Base-by-base conservation (phyloP, 2,888 invertebrate genomes). In the Drosophila mulleri region DNA sequence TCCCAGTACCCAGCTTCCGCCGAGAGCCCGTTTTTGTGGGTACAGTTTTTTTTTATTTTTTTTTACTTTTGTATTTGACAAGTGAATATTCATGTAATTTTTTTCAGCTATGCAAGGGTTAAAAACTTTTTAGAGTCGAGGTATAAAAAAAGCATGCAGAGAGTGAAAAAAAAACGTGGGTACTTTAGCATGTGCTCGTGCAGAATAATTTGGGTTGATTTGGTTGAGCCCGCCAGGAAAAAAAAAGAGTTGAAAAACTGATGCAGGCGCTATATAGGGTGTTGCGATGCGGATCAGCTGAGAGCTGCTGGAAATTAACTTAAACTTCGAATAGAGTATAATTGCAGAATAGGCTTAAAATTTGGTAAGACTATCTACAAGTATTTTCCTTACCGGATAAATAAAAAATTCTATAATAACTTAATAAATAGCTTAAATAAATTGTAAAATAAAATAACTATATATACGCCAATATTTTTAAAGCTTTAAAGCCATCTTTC, bases 81-180 rank as follows among this genome's bases (percentile, higher is more conserved):
- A 92, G 92, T 92, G 92, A 92, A 92, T 92, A 91, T 91, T 90
- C 92, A 91, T 90, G 92, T 91, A 70, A 64, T 80, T 66, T 72
- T 76, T 73, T 76, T 42, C 37, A 47, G 32, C 54, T 59, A 60
- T 53, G 84, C 83, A 91, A 91, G 91, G 88, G 91, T 91, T 92
- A 92, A 91, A 83, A 83, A 77, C 66, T 78, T 62, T 69, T 66
- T 61, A 79, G 75, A 72, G 65, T 75, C 42, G 20, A 54, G 63
- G 60, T 65, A 50, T 61, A 52, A 60, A 60, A 52, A 53, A 39
- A 35, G 26, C n/a, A 64, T 35, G 32, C n/a, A 35, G 44, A 45
- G 50, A 23, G 35, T 23, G 14, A 47, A 71, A 91, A 71, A 91
- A 91, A 90, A 92, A 91, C 92, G 92, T 92, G 92, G 90, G 92